Evolutionary conservation across 2,113 vertebrate species (phyloP).

Genomic region (Colinus virginianus): DNA sequence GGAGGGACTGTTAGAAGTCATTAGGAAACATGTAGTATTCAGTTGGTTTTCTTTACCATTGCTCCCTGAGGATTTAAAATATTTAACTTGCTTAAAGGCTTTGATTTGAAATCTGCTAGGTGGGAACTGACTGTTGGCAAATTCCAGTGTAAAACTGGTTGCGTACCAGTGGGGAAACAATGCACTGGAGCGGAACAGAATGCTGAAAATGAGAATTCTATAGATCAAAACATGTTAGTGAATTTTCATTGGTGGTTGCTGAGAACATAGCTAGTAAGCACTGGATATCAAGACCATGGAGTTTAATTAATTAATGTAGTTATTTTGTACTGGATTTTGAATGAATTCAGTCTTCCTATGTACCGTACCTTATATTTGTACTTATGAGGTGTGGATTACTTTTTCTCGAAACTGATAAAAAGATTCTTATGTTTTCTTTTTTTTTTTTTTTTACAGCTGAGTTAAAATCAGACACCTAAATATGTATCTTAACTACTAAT

Average conservation of each 20-base stretch:
- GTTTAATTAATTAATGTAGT: background rate
- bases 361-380: background rate
- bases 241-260: background rate
- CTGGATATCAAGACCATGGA: background rate
- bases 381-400: background rate
- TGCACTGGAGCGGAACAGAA: background rate
- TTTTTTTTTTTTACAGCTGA: background rate
- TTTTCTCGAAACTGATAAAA: background rate
- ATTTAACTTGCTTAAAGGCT: slow-evolving; percentile 12
- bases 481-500: background rate
- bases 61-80: background rate
- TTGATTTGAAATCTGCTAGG: background rate
- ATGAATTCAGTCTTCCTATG: background rate
- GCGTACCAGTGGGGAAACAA: background rate
- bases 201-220: background rate
- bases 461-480: background rate
- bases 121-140: background rate
- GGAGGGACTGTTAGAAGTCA: background rate
- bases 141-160: slow-evolving; percentile 42
- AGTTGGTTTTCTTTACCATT: background rate
- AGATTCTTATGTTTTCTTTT: background rate
- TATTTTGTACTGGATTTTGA: background rate
- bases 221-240: slow-evolving; percentile 5
- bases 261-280: background rate
- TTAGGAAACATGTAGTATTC: too few relatives aligned